These are phyloP conservation scores for Drosophila pruinosa DNA, from an alignment of 1,140 invertebrate species.

Conservation along the genomic window DNA sequence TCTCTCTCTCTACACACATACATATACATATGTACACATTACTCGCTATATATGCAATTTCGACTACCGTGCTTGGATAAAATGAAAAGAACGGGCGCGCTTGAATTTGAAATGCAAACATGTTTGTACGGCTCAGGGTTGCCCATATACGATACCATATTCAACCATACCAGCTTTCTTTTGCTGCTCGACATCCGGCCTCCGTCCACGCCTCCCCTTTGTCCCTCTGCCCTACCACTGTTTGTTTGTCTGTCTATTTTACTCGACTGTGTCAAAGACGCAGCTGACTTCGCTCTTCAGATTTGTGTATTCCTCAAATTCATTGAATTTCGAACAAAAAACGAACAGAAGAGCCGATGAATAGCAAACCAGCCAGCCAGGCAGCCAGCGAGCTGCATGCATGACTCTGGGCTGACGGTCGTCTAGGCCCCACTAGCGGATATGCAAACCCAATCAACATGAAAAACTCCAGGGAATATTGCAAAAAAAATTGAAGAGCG, in stretches of 20 bases:
- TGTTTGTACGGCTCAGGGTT: slow-evolving; percentile 21
- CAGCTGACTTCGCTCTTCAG: slow-evolving; percentile 24
- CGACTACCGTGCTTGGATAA: background rate
- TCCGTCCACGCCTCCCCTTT: background rate
- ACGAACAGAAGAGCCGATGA: slow-evolving; percentile 4
- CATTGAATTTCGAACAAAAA: slow-evolving; percentile 51
- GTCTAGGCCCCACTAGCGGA: slow-evolving; percentile 38
- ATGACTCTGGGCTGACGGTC: slow-evolving; percentile 8
- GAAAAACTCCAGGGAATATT: slow-evolving; percentile 53
- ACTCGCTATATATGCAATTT: slow-evolving; percentile 18
- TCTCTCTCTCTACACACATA: slow-evolving; percentile 1
- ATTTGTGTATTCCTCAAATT: slow-evolving; percentile 72
- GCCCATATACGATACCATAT: slow-evolving; percentile 1
- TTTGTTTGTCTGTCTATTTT: slow-evolving; percentile 51
- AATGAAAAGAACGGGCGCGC: slow-evolving; percentile 37
- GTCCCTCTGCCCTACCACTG: no score
- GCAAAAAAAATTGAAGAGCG: slow-evolving; percentile 29
- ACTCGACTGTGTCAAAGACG: slow-evolving; percentile 57
- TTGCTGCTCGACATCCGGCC: no score
- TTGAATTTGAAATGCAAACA: slow-evolving; percentile 77
- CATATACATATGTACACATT: background rate
- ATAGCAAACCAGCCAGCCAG: slow-evolving; percentile 5
- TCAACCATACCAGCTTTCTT: background rate
- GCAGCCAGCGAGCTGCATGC: slow-evolving; percentile 5
- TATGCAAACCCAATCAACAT: slow-evolving; percentile 70